A percentile compares a stretch with the other conserved stretches of the same genome.
Conservation (phyloP, 2,888 invertebrate genomes). For the Therioaphis trifolii region DNA sequence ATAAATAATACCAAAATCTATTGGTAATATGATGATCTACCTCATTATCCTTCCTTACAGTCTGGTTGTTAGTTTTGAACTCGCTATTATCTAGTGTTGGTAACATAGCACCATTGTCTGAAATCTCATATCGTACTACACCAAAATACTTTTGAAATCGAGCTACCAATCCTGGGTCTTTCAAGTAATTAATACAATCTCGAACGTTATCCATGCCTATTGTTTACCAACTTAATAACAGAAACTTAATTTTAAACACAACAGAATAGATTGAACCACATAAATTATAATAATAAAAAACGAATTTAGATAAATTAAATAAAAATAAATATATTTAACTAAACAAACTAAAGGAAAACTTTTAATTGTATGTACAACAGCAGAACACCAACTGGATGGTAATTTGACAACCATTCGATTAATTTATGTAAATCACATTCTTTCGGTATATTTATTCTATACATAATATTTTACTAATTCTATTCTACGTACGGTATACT, state of each 20-base stretch:
- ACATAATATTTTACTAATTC: background rate
- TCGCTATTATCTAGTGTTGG: conserved; percentile 66
- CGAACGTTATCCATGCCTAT: conserved; percentile 15
- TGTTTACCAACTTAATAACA: too few species aligned
- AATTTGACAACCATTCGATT: conserved; percentile 20
- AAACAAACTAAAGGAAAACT: background rate
- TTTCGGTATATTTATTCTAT: background rate
- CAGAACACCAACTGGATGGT: background rate
- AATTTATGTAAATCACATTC: conserved; percentile 61
- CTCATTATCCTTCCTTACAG: conserved; percentile 61
- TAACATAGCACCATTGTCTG: conserved; percentile 64
- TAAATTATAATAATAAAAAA: background rate
- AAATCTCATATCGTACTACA: conserved; percentile 70
- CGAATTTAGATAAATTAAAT: too few species aligned
- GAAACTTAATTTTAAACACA: too few species aligned
- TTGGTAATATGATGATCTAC: conserved; percentile 74
- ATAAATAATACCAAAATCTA: conserved; percentile 86
- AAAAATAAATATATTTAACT: background rate
- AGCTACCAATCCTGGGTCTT: conserved; percentile 81
- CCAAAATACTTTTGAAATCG: conserved; percentile 85
- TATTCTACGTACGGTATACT: background rate
- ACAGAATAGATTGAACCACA: too few species aligned
- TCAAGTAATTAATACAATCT: conserved; percentile 75
- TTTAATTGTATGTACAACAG: background rate
- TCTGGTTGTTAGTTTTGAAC: conserved; percentile 68